Evolutionary conservation across 2,797 vertebrate species (phyloP).

Genomic region (Bovichtus variegatus): DNA sequence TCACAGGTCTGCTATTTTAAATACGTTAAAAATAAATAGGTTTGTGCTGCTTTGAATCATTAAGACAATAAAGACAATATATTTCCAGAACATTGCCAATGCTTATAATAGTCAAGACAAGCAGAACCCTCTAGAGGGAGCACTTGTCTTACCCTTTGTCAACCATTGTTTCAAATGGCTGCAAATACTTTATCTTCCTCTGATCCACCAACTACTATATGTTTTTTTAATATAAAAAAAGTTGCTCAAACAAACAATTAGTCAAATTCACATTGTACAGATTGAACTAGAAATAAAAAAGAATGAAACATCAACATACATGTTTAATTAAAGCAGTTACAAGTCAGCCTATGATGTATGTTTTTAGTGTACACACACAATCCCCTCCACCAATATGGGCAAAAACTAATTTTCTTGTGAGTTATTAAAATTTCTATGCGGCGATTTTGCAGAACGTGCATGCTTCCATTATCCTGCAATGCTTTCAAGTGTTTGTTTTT

Average conservation of each 20-base stretch:
- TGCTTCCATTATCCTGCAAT: neutral
- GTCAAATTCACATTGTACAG: neutral
- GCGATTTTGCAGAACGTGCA: neutral
- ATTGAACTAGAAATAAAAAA: neutral
- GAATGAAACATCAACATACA: neutral
- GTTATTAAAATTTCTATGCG: neutral
- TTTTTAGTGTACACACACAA: neutral
- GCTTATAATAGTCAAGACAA: neutral
- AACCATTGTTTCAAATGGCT: neutral
- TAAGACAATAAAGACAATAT: neutral
- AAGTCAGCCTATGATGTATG: neutral
- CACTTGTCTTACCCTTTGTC: constrained; percentile 22
- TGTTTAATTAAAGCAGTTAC: neutral
- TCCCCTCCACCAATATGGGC: neutral
- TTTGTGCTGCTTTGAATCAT: neutral
- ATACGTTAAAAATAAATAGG: neutral
- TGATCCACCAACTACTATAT: neutral
- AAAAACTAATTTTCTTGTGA: neutral
- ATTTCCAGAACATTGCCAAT: neutral
- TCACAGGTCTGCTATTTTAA: neutral
- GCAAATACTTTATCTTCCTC: neutral
- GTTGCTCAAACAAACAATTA: neutral
- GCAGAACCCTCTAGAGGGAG: constrained; percentile 60
- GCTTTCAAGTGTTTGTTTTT: neutral
- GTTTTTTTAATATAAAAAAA: neutral